Percentiles rank a stretch among this genome's conserved stretches.
phyloP scores from a whole-genome alignment of 92 coral and sea anemone genomes.

The Micromussa lordhowensis region DNA sequence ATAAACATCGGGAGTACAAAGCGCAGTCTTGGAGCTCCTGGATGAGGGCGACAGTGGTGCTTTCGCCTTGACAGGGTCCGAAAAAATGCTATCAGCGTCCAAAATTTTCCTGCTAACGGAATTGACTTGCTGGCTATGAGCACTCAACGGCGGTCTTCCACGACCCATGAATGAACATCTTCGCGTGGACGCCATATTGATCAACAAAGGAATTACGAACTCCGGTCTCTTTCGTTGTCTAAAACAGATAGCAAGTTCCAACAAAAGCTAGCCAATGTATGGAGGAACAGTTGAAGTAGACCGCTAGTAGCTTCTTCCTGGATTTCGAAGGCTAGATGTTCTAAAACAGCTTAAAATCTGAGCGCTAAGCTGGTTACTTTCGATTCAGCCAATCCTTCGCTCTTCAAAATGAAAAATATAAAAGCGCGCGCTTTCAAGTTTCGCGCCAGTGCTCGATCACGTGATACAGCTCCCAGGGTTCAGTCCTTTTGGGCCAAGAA shows the following conservation, averaged over 20 bases:
- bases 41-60: slow-evolving; percentile 36
- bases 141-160: slow-evolving; percentile 84
- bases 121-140: slow-evolving; percentile 75
- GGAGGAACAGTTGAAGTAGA: neutral
- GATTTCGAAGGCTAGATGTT: neutral
- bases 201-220: neutral
- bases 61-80: slow-evolving; percentile 27
- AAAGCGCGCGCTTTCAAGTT: slow-evolving; percentile 99
- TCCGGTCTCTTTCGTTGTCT: neutral
- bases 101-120: slow-evolving; percentile 38
- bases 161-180: slow-evolving; percentile 60
- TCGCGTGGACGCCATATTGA: slow-evolving; percentile 74
- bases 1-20: slow-evolving; percentile 49
- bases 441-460: slow-evolving; percentile 95
- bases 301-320: neutral
- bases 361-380: neutral
- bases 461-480: slow-evolving; percentile 49
- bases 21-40: slow-evolving; percentile 51
- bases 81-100: neutral
- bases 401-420: neutral
- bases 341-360: neutral
- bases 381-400: slow-evolving; percentile 20
- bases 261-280: neutral
- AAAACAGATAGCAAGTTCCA: neutral
- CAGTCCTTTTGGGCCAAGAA: slow-evolving; percentile 29